Evolutionary conservation across 2,113 vertebrate species (phyloP).

Genomic region (Cricetomys ansorgei): DNA sequence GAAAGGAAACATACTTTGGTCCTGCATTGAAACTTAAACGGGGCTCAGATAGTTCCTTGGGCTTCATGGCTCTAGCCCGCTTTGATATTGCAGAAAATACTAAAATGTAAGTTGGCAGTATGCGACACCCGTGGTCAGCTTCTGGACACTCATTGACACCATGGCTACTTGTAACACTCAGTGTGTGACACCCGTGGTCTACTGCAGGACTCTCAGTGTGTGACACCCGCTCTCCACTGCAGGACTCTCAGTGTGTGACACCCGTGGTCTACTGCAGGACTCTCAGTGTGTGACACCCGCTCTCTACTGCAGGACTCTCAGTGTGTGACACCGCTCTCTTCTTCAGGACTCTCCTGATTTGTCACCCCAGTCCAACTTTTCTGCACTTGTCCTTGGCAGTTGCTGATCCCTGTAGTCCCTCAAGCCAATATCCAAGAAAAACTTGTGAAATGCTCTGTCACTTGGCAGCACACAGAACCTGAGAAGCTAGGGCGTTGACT

Average conservation of each 20-base stretch:
- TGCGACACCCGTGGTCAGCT: no score
- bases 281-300: no score
- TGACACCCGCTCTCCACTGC: no score
- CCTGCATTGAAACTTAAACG: background rate
- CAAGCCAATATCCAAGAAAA: background rate
- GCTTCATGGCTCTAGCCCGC: background rate
- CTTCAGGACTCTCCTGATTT: background rate
- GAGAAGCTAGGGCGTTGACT: background rate
- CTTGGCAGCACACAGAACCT: background rate
- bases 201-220: no score
- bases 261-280: no score
- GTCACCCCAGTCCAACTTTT: background rate
- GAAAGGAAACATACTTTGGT: conserved; percentile 23
- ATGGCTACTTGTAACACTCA: no score
- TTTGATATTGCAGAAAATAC: background rate
- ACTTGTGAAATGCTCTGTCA: background rate
- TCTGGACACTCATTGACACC: no score
- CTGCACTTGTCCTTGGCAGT: background rate
- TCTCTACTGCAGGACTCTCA: no score
- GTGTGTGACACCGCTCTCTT: no score
- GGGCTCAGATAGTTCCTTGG: background rate
- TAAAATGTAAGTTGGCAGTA: background rate
- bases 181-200: no score
- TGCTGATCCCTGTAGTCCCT: background rate
- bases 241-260: no score